phyloP scores from a whole-genome alignment of 2,888 invertebrate genomes.

The Lochmaea crataegi region DNA sequence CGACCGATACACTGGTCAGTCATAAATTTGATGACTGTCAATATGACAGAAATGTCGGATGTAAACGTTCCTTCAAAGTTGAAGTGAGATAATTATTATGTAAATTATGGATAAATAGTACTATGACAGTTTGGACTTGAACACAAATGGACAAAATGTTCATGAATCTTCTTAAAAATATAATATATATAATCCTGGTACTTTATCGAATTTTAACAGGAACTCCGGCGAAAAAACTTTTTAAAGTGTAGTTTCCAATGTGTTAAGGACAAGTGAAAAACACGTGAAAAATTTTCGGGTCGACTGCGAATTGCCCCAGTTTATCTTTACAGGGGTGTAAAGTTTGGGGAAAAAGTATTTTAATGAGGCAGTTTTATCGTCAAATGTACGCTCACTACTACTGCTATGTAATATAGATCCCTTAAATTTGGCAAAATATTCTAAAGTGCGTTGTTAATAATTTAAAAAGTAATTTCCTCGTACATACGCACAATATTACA shows the following conservation, averaged over 20 bases:
- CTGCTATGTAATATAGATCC: background rate
- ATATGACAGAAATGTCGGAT: no score
- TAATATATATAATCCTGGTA: no score
- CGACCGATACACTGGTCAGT: no score
- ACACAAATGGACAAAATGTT: no score
- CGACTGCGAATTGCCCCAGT: constrained; percentile 21
- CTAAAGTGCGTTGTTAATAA: background rate
- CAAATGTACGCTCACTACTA: constrained; percentile 3
- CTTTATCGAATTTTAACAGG: background rate
- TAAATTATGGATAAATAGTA: no score
- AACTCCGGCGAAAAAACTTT: background rate
- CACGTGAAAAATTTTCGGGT: background rate
- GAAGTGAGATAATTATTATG: no score
- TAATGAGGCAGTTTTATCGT: constrained; percentile 31
- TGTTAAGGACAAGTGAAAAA: constrained; percentile 4
- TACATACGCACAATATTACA: background rate
- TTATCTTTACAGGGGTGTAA: constrained; percentile 23
- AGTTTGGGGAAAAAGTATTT: constrained; percentile 18
- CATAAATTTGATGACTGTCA: no score
- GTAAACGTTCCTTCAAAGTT: no score
- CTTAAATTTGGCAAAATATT: background rate
- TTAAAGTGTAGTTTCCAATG: background rate
- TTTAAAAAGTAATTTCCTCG: background rate
- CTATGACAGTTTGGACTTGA: no score
- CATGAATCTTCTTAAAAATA: no score